Evolutionary conservation across 1,140 invertebrate species (phyloP), one percentile per base, ranked within the genome.

Genomic region (Cherax destructor): DNA sequence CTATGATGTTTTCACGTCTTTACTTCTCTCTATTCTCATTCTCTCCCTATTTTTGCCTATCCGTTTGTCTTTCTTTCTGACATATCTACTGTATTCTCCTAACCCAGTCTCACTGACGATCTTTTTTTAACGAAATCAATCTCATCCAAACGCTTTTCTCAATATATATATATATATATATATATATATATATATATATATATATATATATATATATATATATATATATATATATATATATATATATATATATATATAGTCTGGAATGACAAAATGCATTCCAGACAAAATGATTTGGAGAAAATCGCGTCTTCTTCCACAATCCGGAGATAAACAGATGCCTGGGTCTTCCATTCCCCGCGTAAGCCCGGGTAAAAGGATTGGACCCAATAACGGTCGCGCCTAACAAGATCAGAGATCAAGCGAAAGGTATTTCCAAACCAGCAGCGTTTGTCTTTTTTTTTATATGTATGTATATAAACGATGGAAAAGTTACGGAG

Each of bases 391-490:
- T 88, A 88, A 88, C 52, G 56, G 77, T 41, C 49, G 24, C 72
- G 61, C 77, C 30, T 88, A 88, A 88, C 86, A 88, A 76, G 86
- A 88, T 88, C 86, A 88, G 77, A 88, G 78, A 69, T 77, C 86
- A 69, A 65, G 24, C 47, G 69, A 80, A 80, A 88, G 86, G 78
- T 79, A 88, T 88, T 80, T 80, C 41, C 61, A 61, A 80, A 61
- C 78, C 77, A 41, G 30, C 59, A 7, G 77, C 56, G 13, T 61
- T 79, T 50, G 59, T 88, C 65, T 81, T 81, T 56, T 88, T 88
- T 65, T 41, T 41, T 41, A 41, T 41, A 41, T 41, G 30, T 41
- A 41, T 41, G 30, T 41, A 41, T 41, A 41, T 41, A 41, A 41
- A 41, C 11, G 41, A n/a, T 16, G 72, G 52, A 79, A 24, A 41